Conservation (phyloP, 2,888 invertebrate genomes). For the Branchellion lobata region DNA sequence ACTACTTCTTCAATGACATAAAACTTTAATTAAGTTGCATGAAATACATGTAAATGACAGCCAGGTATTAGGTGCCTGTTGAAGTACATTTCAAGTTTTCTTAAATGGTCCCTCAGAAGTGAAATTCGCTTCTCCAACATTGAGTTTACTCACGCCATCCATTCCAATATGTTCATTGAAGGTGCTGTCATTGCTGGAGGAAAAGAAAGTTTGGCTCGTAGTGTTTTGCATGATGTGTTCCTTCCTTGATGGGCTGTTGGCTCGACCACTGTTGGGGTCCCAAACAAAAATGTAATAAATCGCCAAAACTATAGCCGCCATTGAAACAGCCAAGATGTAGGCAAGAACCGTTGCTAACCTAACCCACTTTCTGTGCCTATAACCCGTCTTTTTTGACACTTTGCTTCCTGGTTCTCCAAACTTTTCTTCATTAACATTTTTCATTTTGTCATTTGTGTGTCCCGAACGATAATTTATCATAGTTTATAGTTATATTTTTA, state of each 20-base stretch:
- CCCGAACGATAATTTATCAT: constrained; percentile 4
- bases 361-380: constrained; percentile 3
- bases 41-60: too few relatives aligned
- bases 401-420: not conserved
- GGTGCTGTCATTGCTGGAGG: too few relatives aligned
- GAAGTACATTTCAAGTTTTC: too few relatives aligned
- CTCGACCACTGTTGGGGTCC: constrained; percentile 65
- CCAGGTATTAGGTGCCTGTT: too few relatives aligned
- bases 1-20: too few relatives aligned
- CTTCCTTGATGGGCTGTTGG: not conserved
- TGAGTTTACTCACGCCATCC: too few relatives aligned
- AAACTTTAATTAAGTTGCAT: too few relatives aligned
- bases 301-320: constrained; percentile 88
- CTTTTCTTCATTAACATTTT: not conserved
- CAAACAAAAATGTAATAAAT: constrained; percentile 91
- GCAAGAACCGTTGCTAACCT: constrained; percentile 79
- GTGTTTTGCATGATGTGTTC: not conserved
- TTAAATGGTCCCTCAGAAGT: too few relatives aligned
- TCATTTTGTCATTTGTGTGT: constrained; percentile 1
- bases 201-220: not conserved
- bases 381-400: constrained; percentile 1
- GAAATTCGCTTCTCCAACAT: too few relatives aligned
- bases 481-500: not conserved
- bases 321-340: constrained; percentile 88
- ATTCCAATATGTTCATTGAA: too few relatives aligned